These are phyloP conservation scores for Micropterix aruncella DNA, from an alignment of 2,888 invertebrate species.

Conservation along the genomic window DNA sequence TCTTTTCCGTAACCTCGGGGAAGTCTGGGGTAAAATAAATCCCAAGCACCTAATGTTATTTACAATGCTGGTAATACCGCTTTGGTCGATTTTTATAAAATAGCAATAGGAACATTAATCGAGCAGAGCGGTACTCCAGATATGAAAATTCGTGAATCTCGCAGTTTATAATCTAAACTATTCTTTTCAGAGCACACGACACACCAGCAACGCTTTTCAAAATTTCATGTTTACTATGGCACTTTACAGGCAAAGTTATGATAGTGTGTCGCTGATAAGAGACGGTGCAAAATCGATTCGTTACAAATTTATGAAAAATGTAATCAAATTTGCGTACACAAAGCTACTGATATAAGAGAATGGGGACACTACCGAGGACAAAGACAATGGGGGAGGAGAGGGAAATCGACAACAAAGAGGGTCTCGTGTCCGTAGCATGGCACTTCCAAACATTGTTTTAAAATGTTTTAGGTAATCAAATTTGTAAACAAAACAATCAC, in stretches of 20 bases:
- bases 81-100: neutral
- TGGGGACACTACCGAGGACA: neutral
- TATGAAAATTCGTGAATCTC: no score
- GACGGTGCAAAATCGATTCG: constrained; percentile 51
- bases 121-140: no score
- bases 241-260: neutral
- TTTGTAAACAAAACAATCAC: neutral
- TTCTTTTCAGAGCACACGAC: constrained; percentile 13
- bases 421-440: constrained; percentile 38
- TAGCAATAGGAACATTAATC: neutral
- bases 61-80: neutral
- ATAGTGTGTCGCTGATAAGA: neutral
- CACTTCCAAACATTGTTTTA: constrained; percentile 23
- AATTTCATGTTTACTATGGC: no score
- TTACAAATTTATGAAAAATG: constrained; percentile 7
- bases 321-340: neutral
- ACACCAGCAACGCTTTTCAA: constrained; percentile 16
- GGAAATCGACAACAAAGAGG: constrained; percentile 17
- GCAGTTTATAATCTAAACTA: constrained; percentile 9
- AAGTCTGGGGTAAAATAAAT: neutral
- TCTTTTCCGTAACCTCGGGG: neutral
- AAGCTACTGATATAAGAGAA: neutral
- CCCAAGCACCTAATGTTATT: neutral
- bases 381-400: constrained; percentile 5
- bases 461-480: neutral